A percentile compares a stretch with the other conserved stretches of the same genome.
phyloP scores from a whole-genome alignment of 2,113 vertebrate genomes.

The Neomonachus schauinslandi region DNA sequence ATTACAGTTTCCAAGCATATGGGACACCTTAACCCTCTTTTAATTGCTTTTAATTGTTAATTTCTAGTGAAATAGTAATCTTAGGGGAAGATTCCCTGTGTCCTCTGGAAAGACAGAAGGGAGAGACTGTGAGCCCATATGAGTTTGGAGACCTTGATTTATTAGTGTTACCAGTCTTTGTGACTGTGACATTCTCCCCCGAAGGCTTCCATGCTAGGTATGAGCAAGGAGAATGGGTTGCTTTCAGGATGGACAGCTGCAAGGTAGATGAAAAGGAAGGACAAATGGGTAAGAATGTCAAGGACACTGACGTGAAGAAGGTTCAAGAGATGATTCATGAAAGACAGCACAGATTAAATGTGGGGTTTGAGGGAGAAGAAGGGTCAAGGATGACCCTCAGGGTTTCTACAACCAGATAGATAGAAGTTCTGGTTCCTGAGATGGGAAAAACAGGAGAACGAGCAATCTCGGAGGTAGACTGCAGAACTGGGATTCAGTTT shows the following conservation, averaged over 20 bases:
- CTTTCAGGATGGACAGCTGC: not conserved
- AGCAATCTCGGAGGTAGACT: not conserved
- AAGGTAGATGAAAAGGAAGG: not conserved
- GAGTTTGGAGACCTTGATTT: not conserved
- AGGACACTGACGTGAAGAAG: not conserved
- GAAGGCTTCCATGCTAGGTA: not conserved
- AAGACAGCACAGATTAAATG: not conserved
- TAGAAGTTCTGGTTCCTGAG: not conserved
- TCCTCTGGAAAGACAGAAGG: not conserved
- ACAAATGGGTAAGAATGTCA: not conserved
- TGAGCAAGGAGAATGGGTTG: not conserved
- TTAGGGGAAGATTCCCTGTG: not conserved
- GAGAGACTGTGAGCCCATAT: not conserved
- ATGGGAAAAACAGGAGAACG: not conserved
- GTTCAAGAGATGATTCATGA: not conserved
- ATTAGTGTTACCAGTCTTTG: not conserved
- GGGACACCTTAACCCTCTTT: not conserved
- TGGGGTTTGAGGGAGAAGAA: not conserved
- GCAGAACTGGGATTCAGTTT: not conserved
- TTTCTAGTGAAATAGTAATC: not conserved
- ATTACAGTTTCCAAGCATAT: not conserved
- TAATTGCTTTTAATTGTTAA: not conserved
- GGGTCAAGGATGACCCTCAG: not conserved
- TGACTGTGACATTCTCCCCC: not conserved
- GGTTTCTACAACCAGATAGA: not conserved